Base-by-base conservation (phyloP, 2,797 vertebrate genomes). In the Channa striata region DNA sequence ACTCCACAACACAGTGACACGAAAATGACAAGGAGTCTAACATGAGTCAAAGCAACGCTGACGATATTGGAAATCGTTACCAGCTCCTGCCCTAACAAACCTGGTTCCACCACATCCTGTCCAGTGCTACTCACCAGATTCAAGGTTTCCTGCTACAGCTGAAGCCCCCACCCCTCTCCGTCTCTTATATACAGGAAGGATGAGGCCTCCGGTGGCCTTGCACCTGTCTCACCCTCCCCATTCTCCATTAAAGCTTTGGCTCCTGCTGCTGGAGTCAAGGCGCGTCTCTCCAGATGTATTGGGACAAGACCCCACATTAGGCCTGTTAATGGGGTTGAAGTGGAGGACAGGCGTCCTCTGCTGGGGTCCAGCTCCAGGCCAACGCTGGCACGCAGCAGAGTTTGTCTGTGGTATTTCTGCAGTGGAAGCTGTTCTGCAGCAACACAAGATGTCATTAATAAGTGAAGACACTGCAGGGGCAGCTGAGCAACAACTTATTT, bases 101-200 rank as follows among this genome's bases (percentile, higher is more conserved):
- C 25, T 9, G 53, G 2, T 14, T 16, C 52, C 11, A 62, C 14
- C 30, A 23, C 23, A 14, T 44, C 65, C 37, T 17, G 43, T 63
- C 17, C 30, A 46, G 33, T 9, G 3, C 48, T 74, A 63, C 78
- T 79, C 67, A 67, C 70, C 84, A 65, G 51, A 57, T 62, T 59
- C 67, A 72, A 53, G 64, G 59, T 12, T 67, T 77, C 46, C 64
- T 56, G 64, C 17, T 40, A 7, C 9, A 48, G 44, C 51, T 1
- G 44, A 34, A 43, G 59, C 21, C 14, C 60, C 39, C 40, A n/a
- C 65, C 33, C 21, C 33, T 20, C 23, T 23, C 13, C 0, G 5
- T 12, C 37, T 80, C 71, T 80, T 72, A 66, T 66, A 74, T 75
- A 72, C 11, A 3, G 50, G 69, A 52, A 50, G 48, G 72, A 59